These are phyloP conservation scores for Rostratula benghalensis DNA, from an alignment of 2,113 vertebrate species.

Conservation along the genomic window DNA sequence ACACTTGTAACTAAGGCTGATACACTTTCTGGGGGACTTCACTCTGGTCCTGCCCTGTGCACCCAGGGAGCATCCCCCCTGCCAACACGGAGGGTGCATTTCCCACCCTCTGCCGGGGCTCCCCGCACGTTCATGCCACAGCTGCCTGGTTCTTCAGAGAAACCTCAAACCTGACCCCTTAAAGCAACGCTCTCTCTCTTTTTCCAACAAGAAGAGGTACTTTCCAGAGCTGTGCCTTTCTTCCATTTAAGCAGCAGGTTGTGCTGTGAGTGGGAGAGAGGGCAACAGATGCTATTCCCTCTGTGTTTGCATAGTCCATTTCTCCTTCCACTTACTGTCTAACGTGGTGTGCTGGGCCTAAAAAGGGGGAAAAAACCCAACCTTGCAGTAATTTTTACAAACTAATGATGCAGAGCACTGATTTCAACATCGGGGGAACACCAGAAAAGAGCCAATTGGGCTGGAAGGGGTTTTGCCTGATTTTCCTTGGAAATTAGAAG, in stretches of 20 bases:
- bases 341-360: background rate
- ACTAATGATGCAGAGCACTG: background rate
- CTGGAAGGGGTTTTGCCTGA: background rate
- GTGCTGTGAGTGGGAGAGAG: background rate
- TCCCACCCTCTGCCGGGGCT: background rate
- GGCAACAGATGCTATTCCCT: background rate
- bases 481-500: background rate
- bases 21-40: background rate
- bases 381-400: background rate
- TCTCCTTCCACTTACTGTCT: background rate
- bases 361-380: background rate
- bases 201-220: background rate
- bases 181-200: background rate
- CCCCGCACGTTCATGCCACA: background rate
- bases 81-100: fast-evolving
- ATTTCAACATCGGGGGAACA: background rate
- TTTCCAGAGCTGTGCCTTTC: background rate
- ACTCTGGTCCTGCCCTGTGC: background rate
- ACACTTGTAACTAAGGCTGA: background rate
- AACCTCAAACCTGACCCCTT: background rate
- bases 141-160: background rate
- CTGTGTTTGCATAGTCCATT: background rate
- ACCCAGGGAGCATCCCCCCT: background rate
- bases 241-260: background rate
- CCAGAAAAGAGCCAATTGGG: background rate